A percentile compares a stretch with the other conserved stretches of the same genome.
Conservation (phyloP, 2,113 vertebrate genomes). For the Mandrillus leucophaeus region DNA sequence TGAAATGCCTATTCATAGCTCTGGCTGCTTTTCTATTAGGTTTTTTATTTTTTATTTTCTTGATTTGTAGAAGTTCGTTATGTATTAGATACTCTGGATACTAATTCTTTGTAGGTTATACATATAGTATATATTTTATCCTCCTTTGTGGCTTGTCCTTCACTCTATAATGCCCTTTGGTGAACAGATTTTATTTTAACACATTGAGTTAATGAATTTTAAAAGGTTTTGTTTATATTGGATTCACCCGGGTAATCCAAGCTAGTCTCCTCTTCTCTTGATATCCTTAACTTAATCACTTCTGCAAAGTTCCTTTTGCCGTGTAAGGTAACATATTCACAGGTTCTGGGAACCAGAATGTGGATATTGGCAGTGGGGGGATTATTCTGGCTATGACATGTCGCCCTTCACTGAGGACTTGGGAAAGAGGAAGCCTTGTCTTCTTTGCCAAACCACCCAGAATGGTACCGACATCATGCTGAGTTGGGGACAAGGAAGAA, state of each 20-base stretch:
- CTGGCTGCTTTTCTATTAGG: not conserved
- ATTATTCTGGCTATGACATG: not conserved
- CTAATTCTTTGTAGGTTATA: not conserved
- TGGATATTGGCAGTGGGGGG: not conserved
- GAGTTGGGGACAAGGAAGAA: not conserved
- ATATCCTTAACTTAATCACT: not conserved
- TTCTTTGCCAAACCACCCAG: not conserved
- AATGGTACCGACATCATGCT: not conserved
- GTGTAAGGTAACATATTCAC: not conserved
- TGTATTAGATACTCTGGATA: not conserved
- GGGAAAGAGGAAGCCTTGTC: not conserved
- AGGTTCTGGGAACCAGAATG: not conserved
- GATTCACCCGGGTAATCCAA: not conserved
- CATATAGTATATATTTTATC: not conserved
- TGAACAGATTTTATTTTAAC: slow-evolving; percentile 16
- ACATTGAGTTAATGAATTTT: not conserved
- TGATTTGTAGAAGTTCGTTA: not conserved
- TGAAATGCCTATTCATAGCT: not conserved
- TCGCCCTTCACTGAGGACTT: not conserved
- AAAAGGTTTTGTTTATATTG: not conserved
- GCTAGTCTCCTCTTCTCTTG: not conserved
- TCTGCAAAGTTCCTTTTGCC: not conserved
- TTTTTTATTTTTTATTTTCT: not conserved
- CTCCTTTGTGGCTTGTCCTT: not conserved
- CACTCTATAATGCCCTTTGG: not conserved